A percentile compares a stretch with the other conserved stretches of the same genome.
Evolutionary conservation across 2,888 invertebrate species (phyloP).

Genomic region (Erebia ligea): DNA sequence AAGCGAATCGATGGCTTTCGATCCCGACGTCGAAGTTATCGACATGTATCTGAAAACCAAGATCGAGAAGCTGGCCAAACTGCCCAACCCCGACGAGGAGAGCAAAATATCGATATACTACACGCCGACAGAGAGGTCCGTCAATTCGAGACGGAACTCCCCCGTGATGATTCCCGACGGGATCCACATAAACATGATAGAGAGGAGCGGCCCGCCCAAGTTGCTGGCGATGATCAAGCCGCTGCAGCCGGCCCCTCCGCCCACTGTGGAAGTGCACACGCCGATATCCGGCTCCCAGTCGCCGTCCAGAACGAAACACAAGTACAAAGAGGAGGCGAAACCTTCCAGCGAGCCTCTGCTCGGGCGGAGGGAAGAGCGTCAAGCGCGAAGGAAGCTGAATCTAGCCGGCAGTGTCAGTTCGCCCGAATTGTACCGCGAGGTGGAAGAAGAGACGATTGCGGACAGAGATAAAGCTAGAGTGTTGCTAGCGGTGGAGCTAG

Average conservation of each 20-base stretch:
- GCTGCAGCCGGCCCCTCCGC: conserved; percentile 55
- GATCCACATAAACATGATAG: conserved; percentile 85
- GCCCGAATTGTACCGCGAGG: conserved; percentile 66
- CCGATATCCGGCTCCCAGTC: conserved; percentile 48
- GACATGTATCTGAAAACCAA: conserved; percentile 88
- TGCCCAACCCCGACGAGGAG: conserved; percentile 83
- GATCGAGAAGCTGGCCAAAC: conserved; percentile 83
- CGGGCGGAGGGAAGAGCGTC: conserved; percentile 47
- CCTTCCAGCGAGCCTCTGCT: conserved; percentile 75
- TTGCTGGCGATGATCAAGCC: conserved; percentile 68
- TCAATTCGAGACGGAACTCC: conserved; percentile 74
- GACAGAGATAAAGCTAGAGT: conserved; percentile 57
- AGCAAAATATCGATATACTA: conserved; percentile 91
- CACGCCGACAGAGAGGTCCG: conserved; percentile 89
- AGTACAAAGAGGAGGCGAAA: conserved; percentile 54
- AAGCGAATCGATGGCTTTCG: conserved; percentile 89
- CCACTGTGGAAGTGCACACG: conserved; percentile 49
- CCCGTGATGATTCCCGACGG: conserved; percentile 74
- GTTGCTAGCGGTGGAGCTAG: conserved; percentile 72
- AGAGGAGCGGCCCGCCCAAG: conserved; percentile 61
- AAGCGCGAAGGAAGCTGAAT: conserved; percentile 42
- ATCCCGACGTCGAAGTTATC: conserved; percentile 85
- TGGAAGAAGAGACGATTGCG: conserved; percentile 40
- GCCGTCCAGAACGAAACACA: conserved; percentile 28
- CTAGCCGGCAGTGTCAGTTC: conserved; percentile 72